Percentiles rank a stretch among this genome's conserved stretches.
phyloP scores from a whole-genome alignment of 1,140 invertebrate species.

The Galleria mellonella region DNA sequence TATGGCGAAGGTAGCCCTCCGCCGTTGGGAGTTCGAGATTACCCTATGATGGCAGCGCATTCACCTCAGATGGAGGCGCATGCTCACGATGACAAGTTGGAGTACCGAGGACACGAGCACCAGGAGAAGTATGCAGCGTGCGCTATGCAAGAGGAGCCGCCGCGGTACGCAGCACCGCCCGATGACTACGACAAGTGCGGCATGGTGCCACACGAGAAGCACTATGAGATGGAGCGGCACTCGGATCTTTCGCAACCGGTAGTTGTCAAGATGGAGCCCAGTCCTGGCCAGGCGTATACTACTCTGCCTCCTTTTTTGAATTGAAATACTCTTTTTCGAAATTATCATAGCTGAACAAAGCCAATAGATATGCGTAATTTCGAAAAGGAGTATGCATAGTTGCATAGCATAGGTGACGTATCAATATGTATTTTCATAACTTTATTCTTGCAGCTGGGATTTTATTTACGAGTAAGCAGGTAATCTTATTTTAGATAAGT shows the following conservation, averaged over 20 bases:
- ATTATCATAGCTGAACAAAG: constrained; percentile 40
- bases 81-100: constrained; percentile 72
- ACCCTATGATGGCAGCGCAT: constrained; percentile 80
- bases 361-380: constrained; percentile 43
- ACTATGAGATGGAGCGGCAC: constrained; percentile 71
- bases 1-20: constrained; percentile 79
- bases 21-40: constrained; percentile 76
- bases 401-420: too few species aligned
- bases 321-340: constrained; percentile 78
- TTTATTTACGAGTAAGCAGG: too few species aligned
- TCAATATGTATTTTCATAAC: too few species aligned
- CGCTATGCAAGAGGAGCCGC: constrained; percentile 77
- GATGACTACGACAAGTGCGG: constrained; percentile 74
- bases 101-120: constrained; percentile 67
- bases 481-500: too few species aligned
- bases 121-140: constrained; percentile 74
- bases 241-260: constrained; percentile 72
- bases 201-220: constrained; percentile 73
- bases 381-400: constrained; percentile 64
- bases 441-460: too few species aligned
- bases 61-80: constrained; percentile 76
- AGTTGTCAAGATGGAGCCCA: constrained; percentile 78
- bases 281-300: constrained; percentile 77
- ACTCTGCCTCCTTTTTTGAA: constrained; percentile 86
- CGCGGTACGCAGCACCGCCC: constrained; percentile 71